These are phyloP conservation scores for Epinephelus awoara DNA, from an alignment of 2,797 vertebrate species.

Conservation along the genomic window DNA sequence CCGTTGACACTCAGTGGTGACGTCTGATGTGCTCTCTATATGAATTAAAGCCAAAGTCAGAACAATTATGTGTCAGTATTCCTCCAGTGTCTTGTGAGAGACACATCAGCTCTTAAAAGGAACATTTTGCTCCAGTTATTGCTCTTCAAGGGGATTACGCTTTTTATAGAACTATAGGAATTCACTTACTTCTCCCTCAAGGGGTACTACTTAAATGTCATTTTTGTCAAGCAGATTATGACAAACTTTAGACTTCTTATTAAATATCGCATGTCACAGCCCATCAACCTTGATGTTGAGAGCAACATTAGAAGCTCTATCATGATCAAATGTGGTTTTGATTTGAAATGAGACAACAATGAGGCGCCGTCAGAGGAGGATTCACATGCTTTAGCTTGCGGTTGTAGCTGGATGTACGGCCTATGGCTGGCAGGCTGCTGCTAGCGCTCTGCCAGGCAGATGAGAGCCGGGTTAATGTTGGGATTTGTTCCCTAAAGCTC, in stretches of 20 bases:
- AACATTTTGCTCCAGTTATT: conserved; percentile 76
- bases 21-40: conserved; percentile 18
- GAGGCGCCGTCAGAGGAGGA: conserved; percentile 71
- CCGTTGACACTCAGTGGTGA: conserved; percentile 31
- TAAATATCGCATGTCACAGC: conserved; percentile 73
- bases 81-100: conserved; percentile 61
- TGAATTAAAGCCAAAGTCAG: conserved; percentile 58
- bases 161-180: conserved; percentile 69
- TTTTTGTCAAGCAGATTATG: conserved; percentile 74
- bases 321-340: conserved; percentile 76
- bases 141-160: conserved; percentile 64
- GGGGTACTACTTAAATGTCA: conserved; percentile 76
- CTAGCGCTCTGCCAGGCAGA: conserved; percentile 84
- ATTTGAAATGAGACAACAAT: conserved; percentile 78
- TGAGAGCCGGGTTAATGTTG: conserved; percentile 86
- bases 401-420: conserved; percentile 79
- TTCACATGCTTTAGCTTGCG: conserved; percentile 64
- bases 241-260: conserved; percentile 78
- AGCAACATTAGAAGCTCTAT: conserved; percentile 64
- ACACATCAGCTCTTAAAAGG: conserved; percentile 71
- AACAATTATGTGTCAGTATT: conserved; percentile 60
- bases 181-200: conserved; percentile 69
- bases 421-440: conserved; percentile 83
- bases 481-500: conserved; percentile 89
- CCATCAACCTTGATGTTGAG: conserved; percentile 75